phyloP scores from a whole-genome alignment of 2,113 vertebrate species.

The Barnardius zonarius region DNA sequence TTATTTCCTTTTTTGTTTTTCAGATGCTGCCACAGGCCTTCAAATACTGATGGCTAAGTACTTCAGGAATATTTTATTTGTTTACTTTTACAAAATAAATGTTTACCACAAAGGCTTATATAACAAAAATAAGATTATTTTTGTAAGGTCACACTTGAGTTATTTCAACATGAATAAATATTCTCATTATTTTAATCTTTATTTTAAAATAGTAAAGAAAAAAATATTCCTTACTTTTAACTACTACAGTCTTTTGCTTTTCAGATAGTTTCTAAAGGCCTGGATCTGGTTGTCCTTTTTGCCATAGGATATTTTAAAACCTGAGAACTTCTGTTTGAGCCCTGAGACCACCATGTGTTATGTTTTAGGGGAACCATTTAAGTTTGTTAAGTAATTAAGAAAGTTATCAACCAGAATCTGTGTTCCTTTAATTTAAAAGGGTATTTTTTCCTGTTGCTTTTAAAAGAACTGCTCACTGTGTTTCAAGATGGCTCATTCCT shows the following conservation, averaged over 20 bases:
- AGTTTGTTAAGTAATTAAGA: neutral
- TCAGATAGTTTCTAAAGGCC: neutral
- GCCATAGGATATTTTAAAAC: neutral
- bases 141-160: neutral
- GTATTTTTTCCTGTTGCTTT: neutral
- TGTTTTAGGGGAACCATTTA: neutral
- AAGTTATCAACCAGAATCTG: neutral
- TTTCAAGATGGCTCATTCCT: neutral
- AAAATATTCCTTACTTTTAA: neutral
- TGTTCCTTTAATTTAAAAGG: neutral
- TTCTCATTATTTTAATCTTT: neutral
- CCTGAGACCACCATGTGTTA: neutral
- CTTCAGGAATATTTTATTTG: conserved; percentile 56
- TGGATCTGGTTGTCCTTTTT: neutral
- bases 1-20: conserved; percentile 68
- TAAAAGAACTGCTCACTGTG: neutral
- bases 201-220: neutral
- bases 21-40: conserved; percentile 53
- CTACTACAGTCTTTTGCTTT: neutral
- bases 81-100: conserved; percentile 55
- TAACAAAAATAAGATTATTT: neutral
- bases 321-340: neutral
- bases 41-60: conserved; percentile 51
- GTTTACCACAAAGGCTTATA: neutral
- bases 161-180: neutral